Evolutionary conservation across 2,888 invertebrate genomes (phyloP).

Genomic region (Melieria picta): DNA sequence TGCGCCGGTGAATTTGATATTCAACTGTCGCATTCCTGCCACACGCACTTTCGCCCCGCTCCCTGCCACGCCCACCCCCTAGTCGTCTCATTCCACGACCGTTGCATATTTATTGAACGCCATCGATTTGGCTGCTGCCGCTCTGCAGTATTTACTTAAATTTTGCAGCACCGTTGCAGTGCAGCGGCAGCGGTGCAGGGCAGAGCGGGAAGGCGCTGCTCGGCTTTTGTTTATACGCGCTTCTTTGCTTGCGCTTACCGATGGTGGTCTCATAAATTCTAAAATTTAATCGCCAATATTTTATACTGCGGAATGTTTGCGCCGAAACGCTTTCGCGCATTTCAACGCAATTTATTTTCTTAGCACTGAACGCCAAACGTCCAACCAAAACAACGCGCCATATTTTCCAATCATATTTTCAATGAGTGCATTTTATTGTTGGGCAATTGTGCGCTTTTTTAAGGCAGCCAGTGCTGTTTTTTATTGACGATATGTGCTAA

Average conservation of each 20-base stretch:
- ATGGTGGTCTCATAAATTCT: constrained; percentile 1
- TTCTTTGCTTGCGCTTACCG: not conserved
- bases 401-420: not conserved
- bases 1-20: too few species aligned
- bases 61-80: too few species aligned
- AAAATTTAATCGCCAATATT: not conserved
- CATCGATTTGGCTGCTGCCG: too few species aligned
- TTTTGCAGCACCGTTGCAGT: too few species aligned
- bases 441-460: too few species aligned
- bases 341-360: constrained; percentile 3
- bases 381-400: not conserved
- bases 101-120: too few species aligned
- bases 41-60: too few species aligned
- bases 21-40: too few species aligned
- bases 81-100: too few species aligned
- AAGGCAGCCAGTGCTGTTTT: not conserved
- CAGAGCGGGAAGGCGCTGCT: too few species aligned
- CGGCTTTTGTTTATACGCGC: not conserved
- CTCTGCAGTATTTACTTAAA: too few species aligned
- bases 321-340: not conserved
- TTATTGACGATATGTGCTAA: constrained; percentile 2
- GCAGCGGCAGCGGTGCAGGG: too few species aligned
- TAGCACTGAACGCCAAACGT: not conserved
- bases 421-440: not conserved
- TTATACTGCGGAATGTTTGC: not conserved